These are phyloP conservation scores for Phacellophora camtschatica DNA, from an alignment of 30 jellyfish, hydroid and myxozoan genomes.

Conservation along the genomic window DNA sequence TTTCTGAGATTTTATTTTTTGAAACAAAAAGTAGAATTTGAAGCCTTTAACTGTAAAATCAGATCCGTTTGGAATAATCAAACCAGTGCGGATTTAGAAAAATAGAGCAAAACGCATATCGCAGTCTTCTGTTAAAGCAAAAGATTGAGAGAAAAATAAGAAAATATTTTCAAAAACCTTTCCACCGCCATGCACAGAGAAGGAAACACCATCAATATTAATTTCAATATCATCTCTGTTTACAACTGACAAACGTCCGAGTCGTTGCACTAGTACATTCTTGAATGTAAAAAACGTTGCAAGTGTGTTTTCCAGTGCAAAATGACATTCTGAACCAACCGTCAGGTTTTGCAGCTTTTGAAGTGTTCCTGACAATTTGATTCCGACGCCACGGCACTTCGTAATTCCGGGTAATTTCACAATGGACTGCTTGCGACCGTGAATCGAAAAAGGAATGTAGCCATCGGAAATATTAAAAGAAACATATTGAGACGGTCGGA, in stretches of 20 bases:
- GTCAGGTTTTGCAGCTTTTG: slow-evolving; percentile 28
- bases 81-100: too few relatives aligned
- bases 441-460: slow-evolving; percentile 59
- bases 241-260: slow-evolving; percentile 20
- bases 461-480: slow-evolving; percentile 55
- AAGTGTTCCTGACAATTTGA: slow-evolving; percentile 20
- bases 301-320: slow-evolving; percentile 22
- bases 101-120: too few relatives aligned
- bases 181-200: slow-evolving; percentile 66
- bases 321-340: slow-evolving; percentile 41
- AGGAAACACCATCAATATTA: slow-evolving; percentile 27
- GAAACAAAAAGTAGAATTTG: too few relatives aligned
- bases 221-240: slow-evolving; percentile 45
- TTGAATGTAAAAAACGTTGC: slow-evolving; percentile 30
- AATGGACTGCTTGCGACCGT: slow-evolving; percentile 31
- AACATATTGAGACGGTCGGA: slow-evolving; percentile 41
- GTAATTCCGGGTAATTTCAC: slow-evolving; percentile 38
- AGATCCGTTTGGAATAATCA: too few relatives aligned
- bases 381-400: slow-evolving; percentile 56
- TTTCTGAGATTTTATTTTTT: too few relatives aligned
- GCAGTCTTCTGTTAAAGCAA: too few relatives aligned
- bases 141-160: not conserved
- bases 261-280: slow-evolving; percentile 46
- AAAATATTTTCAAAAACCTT: slow-evolving; percentile 3
- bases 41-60: too few relatives aligned